These are phyloP conservation scores for Pseudopodoces humilis DNA, from an alignment of 2,113 vertebrate genomes.

Conservation along the genomic window DNA sequence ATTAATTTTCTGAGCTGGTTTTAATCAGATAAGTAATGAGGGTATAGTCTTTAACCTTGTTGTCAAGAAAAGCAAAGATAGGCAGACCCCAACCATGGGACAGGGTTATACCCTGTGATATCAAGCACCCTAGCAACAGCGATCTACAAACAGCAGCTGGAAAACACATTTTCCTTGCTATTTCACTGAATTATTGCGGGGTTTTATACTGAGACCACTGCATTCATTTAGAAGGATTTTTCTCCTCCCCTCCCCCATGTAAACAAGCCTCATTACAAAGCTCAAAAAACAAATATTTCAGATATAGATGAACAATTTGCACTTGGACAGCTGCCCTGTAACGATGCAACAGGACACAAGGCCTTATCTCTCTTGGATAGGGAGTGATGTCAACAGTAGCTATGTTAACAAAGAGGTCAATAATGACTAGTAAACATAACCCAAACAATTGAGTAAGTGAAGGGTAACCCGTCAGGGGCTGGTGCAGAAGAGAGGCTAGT, in stretches of 20 bases:
- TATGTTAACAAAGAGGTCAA: conserved; percentile 66
- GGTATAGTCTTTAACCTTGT: conserved; percentile 20
- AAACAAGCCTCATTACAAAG: conserved; percentile 42
- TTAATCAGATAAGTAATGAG: conserved; percentile 24
- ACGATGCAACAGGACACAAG: conserved; percentile 34
- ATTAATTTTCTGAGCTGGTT: not conserved
- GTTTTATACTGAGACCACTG: not conserved
- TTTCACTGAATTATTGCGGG: not conserved
- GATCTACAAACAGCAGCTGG: conserved; percentile 58
- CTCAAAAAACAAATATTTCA: conserved; percentile 46
- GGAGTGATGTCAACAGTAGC: conserved; percentile 65
- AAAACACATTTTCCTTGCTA: conserved; percentile 30
- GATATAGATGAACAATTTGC: conserved; percentile 21
- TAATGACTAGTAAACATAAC: conserved; percentile 51
- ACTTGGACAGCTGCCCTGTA: conserved; percentile 52
- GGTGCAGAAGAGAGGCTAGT: not conserved
- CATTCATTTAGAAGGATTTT: not conserved
- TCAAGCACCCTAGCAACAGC: conserved; percentile 51
- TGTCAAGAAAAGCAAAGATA: conserved; percentile 55
- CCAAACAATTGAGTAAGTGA: conserved; percentile 48
- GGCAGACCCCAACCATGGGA: conserved; percentile 7
- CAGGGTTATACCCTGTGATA: not conserved
- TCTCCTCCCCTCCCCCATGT: not conserved
- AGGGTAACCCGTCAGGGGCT: not conserved
- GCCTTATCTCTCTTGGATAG: conserved; percentile 52